Base-by-base conservation (phyloP, 2,888 invertebrate genomes). In the Microdon myrmicae region DNA sequence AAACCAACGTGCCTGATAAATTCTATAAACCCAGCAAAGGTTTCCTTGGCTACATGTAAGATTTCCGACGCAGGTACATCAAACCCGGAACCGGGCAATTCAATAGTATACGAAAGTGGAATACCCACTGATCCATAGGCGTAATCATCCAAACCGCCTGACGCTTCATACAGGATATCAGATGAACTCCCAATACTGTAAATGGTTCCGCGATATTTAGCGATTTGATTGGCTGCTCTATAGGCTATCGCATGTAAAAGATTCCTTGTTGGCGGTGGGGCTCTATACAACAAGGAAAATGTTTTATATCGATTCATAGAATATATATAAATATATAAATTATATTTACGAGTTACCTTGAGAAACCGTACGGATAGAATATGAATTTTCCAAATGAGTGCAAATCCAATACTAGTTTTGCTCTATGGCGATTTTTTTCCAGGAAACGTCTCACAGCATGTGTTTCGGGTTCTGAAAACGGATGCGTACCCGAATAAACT, bases 121-220 rank as follows among this genome's bases (percentile, higher is more conserved):
- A 87, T 82, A 22, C 79, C 83, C 67, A 79, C 69, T 16, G 81
- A 80, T n/a, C 77, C 83, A 74, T 86, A 85, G 16, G 85, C 85
- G 75, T 84, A 90, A 71, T 89, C 89, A 71, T 87, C 86, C 67
- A 87, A 81, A 23, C 85, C 85, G 23, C 89, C 89, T 29, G 78
- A 75, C 20, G 85, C 84, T 9, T 80, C 77, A 67, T 87, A 86
- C 67, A 82, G 79, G 4, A 87, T 73, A 8, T 82, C 81, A 1
- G 82, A 73, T 0, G 81, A 80, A 2, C 82, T 84, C 2, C 86
- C 86, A 34, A 84, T 82, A 1, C 76, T 72, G 60, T 87, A 87
- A 7, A 70, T 71, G 2, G 79, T 68, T 79, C 78, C 61, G 75
- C 73, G 38, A 68, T 79, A 78, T 70, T 73, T 77, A 59, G 74